Base-by-base conservation (phyloP, 2,888 invertebrate species). In the Melieria omissa region DNA sequence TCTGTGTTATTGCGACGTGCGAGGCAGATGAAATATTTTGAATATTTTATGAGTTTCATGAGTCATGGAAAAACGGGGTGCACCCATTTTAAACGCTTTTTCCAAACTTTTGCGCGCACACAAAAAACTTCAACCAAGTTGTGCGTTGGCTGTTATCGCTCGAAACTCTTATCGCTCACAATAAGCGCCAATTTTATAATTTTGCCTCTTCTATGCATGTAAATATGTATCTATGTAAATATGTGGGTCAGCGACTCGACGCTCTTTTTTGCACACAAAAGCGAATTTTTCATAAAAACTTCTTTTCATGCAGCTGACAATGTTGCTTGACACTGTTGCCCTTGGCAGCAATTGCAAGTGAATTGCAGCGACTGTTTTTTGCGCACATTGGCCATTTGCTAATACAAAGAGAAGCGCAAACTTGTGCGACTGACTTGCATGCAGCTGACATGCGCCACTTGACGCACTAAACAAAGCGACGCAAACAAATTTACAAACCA, bases 161-260 rank as follows among this genome's bases (percentile, higher is more conserved):
- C 29, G 44, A 60, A 44, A 44, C 44, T 44, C 60, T 16, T 45
- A 52, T 41, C 29, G 67, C 44, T 67, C 60, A 67, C 52, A 67
- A 67, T 16, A 67, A 52, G 52, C 41, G 49, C 60, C 67, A 67
- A 67, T 67, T 67, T 67, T 67, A 60, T 52, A 67, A 67, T 67
- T 61, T 61, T 67, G 47, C 41, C 44, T 41, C 60, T 29, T 29
- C 29, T 29, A 29, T 58, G 58, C 42, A 12, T 58, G 41, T n/a
- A 4, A 0, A 4, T n/a, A 49, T 49, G n/a, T n/a, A 49, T 49
- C 4, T n/a, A 49, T 16, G 16, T 2, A 16, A 1, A 2, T 16
- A 16, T 16, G 16, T 16, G 29, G 29, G 29, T 29, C 29, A 29
- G 29, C 29, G 29, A 29, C 29, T 29, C 29, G 29, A 29, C 29